Conservation (phyloP, 2,113 vertebrate species). For the Collichthys lucidus region DNA sequence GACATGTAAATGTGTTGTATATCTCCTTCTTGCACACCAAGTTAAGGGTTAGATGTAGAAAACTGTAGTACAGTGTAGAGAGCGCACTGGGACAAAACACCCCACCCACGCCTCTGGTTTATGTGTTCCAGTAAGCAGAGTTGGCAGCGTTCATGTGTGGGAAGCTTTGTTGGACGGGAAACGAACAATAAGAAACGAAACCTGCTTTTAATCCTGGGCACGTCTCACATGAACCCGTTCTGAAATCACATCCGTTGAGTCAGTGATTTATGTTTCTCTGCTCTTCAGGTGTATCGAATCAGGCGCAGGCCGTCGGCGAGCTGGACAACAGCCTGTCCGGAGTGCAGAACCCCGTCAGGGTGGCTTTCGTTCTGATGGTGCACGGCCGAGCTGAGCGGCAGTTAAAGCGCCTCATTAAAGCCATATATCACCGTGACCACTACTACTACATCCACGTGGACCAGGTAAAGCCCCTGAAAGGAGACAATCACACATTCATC, state of each 20-base stretch:
- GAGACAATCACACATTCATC: too few species aligned
- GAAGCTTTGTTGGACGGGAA: constrained; percentile 7
- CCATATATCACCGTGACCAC: constrained; percentile 94
- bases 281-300: constrained; percentile 87
- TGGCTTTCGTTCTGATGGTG: constrained; percentile 95
- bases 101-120: constrained; percentile 8
- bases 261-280: not conserved
- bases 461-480: constrained; percentile 83
- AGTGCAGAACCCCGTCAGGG: constrained; percentile 87
- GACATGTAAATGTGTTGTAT: too few species aligned
- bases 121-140: constrained; percentile 12
- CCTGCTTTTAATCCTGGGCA: not conserved
- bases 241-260: not conserved
- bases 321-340: constrained; percentile 81
- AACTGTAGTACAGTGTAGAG: not conserved
- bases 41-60: not conserved
- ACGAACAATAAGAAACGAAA: not conserved
- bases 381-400: constrained; percentile 94
- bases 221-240: not conserved
- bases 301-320: constrained; percentile 87
- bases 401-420: constrained; percentile 95
- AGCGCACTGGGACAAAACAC: constrained; percentile 4
- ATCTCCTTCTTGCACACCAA: not conserved
- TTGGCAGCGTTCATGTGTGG: constrained; percentile 10
- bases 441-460: constrained; percentile 98